Evolutionary conservation across 2,888 invertebrate genomes (phyloP), one percentile per base, ranked within the genome.

Genomic region (Cephus nigrinus): DNA sequence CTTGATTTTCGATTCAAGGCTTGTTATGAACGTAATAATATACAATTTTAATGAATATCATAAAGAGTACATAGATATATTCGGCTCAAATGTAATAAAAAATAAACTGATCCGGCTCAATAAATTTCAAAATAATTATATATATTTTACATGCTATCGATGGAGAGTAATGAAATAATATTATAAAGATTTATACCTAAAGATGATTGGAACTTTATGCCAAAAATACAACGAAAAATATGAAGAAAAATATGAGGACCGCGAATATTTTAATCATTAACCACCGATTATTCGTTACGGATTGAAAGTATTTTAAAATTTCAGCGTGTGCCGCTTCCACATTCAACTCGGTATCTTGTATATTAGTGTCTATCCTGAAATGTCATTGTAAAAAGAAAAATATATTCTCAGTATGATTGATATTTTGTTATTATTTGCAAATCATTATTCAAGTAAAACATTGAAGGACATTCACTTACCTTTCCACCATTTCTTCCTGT

Each of bases 201-300:
- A 76, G 69, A 31, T 35, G 15, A 23, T 74, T 31, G 31, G 11
- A 76, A 36, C 72, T 80, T 93, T 95, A 97, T 88, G 98, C 97
- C 94, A 99, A 94, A 92, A 99, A 98, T 85, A 99, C 96, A 90
- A 99, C 97, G 93, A 99, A 99, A 92, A 99, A 97, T 92, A 99
- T 96, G 92, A 99, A 99, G 94, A 99, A 99, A 90, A 99, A 96
- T 94, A 99, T 98, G 77, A 99, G 94, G 81, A 99, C 97, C 76
- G 97, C 99, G 93, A 99, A 99, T 84, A 99, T 96, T 94, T 99
- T 99, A 86, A 99, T 97, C 98, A 99, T 99, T 55, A 99, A 94
- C 96, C 99, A 99, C 87, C 99, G 95, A 93, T 99, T 99, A 82
- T 97, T 97, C 30, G 98, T 97, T 68, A 99, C 97, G 78, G 96